A percentile compares a stretch with the other conserved stretches of the same genome.
These are phyloP conservation scores for Macropis europaea DNA, from an alignment of 2,888 invertebrate genomes.

Conservation along the genomic window DNA sequence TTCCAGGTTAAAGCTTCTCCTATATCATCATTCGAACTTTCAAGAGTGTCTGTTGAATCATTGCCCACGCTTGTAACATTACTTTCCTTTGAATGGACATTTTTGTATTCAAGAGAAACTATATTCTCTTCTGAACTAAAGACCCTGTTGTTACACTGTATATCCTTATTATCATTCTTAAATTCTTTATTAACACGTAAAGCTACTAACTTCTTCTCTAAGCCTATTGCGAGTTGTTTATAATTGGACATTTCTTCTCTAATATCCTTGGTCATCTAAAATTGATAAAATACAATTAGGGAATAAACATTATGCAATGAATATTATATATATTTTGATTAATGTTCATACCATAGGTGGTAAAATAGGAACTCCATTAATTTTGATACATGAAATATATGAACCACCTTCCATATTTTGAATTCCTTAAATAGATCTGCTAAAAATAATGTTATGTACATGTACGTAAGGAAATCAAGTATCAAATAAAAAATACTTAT, in stretches of 20 bases:
- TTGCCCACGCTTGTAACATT: neutral
- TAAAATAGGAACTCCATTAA: conserved; percentile 87
- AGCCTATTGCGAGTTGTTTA: conserved; percentile 84
- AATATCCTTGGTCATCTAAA: conserved; percentile 85
- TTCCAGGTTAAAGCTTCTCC: neutral
- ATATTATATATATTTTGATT: neutral
- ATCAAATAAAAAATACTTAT: neutral
- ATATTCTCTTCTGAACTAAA: conserved; percentile 14
- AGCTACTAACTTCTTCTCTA: conserved; percentile 82
- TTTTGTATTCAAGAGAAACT: conserved; percentile 1
- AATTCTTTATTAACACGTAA: conserved; percentile 26
- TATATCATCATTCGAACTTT: conserved; percentile 15
- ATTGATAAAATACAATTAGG: conserved; percentile 53
- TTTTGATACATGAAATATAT: conserved; percentile 87
- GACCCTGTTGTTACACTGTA: conserved; percentile 20
- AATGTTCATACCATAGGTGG: conserved; percentile 86
- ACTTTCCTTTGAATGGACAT: conserved; percentile 7
- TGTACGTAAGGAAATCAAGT: neutral
- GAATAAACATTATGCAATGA: neutral
- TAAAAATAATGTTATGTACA: conserved; percentile 11
- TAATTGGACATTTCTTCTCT: conserved; percentile 85
- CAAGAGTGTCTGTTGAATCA: neutral
- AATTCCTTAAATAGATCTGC: conserved; percentile 15
- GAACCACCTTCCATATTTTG: conserved; percentile 56
- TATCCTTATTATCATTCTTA: neutral